These are phyloP conservation scores for Proisotoma minuta DNA, from an alignment of 2,888 invertebrate genomes.

Conservation along the genomic window DNA sequence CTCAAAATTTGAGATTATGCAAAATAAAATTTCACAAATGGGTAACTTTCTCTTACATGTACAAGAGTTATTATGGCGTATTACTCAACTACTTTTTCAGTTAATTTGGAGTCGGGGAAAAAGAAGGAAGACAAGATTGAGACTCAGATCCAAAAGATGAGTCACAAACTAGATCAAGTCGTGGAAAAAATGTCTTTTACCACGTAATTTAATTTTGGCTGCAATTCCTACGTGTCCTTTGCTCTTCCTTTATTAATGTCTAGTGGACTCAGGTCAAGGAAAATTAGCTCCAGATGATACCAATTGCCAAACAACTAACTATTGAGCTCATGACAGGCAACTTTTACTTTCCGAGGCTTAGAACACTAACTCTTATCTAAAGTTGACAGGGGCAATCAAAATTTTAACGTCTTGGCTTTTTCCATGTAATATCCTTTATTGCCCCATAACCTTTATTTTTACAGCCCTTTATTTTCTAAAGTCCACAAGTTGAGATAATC, in stretches of 20 bases:
- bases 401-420: no score
- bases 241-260: no score
- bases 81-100: no score
- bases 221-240: constrained; percentile 4
- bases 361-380: no score
- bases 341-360: no score
- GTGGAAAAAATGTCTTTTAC: constrained; percentile 41
- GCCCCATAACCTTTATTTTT: no score
- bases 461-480: no score
- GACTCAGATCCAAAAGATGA: constrained; percentile 38
- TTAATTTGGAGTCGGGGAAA: constrained; percentile 28
- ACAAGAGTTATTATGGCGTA: neutral
- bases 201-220: constrained; percentile 28
- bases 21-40: constrained; percentile 28
- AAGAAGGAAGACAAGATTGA: constrained; percentile 37
- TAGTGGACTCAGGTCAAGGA: no score
- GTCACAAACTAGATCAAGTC: constrained; percentile 34
- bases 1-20: constrained; percentile 33
- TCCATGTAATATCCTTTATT: no score
- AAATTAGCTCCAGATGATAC: neutral
- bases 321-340: constrained; percentile 7
- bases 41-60: constrained; percentile 19
- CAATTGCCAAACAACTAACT: constrained; percentile 3
- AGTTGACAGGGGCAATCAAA: no score
- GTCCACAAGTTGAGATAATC: no score